These are phyloP conservation scores for Prunella strophiata DNA, from an alignment of 2,797 vertebrate species.

Conservation along the genomic window DNA sequence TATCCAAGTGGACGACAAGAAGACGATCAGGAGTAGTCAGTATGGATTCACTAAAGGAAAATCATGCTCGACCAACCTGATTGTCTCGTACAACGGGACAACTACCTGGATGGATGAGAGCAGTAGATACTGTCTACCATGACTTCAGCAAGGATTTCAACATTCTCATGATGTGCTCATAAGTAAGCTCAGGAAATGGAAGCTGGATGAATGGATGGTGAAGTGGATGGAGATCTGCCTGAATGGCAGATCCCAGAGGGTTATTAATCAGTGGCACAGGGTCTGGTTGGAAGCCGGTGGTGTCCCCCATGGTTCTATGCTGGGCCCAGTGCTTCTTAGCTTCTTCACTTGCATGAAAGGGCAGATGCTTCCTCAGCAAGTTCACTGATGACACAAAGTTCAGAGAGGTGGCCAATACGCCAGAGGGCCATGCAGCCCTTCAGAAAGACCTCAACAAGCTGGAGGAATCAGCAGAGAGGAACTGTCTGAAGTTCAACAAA, in stretches of 20 bases:
- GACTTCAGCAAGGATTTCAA: not conserved
- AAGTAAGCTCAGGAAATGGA: not conserved
- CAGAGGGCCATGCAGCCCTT: not conserved
- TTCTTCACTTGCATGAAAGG: not conserved
- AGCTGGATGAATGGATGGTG: not conserved
- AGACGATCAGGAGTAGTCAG: not conserved
- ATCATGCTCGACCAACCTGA: not conserved
- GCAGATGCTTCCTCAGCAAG: not conserved
- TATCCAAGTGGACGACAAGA: not conserved
- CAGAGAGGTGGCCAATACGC: not conserved
- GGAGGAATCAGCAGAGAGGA: not conserved
- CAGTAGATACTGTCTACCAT: not conserved
- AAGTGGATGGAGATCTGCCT: not conserved
- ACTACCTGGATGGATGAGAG: not conserved
- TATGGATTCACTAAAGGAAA: not conserved
- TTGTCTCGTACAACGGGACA: too few relatives aligned
- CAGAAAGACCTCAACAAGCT: not conserved
- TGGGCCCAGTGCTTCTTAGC: too few relatives aligned
- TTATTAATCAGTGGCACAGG: fast-evolving
- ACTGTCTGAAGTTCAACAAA: not conserved
- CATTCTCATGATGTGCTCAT: too few relatives aligned
- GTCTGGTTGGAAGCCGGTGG: not conserved
- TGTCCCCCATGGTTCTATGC: not conserved
- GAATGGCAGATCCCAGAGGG: not conserved
- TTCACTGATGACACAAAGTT: not conserved